phyloP scores from a whole-genome alignment of 2,888 invertebrate species.

The Strigamia crassipes region DNA sequence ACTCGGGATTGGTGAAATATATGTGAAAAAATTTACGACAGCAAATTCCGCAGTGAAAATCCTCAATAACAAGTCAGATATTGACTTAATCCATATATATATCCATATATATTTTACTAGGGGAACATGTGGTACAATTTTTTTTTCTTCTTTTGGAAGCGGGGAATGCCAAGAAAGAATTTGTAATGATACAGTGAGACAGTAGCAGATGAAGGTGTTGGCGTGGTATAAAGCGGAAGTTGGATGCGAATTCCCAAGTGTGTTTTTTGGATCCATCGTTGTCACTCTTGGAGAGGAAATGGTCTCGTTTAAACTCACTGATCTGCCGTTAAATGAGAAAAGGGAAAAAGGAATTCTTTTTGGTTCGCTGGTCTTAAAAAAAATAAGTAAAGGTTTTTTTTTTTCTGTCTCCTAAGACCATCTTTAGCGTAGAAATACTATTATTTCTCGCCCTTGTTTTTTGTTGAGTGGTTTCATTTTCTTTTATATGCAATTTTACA shows the following conservation, averaged over 20 bases:
- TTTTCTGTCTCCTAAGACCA: neutral
- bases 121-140: neutral
- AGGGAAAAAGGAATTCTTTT: conserved; percentile 28
- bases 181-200: conserved; percentile 32
- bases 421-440: conserved; percentile 35
- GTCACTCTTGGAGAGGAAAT: conserved; percentile 29
- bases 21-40: conserved; percentile 30
- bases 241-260: conserved; percentile 19
- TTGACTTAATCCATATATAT: neutral
- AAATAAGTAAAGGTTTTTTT: conserved; percentile 29
- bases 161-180: neutral
- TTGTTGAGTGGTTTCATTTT: conserved; percentile 34
- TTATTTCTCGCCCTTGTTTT: conserved; percentile 2
- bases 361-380: conserved; percentile 29
- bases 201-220: conserved; percentile 30
- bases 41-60: neutral
- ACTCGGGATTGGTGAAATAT: neutral
- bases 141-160: neutral
- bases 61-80: conserved; percentile 19
- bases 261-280: conserved; percentile 23
- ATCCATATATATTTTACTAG: neutral
- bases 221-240: conserved; percentile 4
- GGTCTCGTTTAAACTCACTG: conserved; percentile 40
- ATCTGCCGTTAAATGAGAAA: conserved; percentile 39
- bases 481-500: conserved; percentile 23